Evolutionary conservation across 92 coral and sea anemone species (phyloP), one percentile per base, ranked within the genome.

Genomic region (Metridium senile): DNA sequence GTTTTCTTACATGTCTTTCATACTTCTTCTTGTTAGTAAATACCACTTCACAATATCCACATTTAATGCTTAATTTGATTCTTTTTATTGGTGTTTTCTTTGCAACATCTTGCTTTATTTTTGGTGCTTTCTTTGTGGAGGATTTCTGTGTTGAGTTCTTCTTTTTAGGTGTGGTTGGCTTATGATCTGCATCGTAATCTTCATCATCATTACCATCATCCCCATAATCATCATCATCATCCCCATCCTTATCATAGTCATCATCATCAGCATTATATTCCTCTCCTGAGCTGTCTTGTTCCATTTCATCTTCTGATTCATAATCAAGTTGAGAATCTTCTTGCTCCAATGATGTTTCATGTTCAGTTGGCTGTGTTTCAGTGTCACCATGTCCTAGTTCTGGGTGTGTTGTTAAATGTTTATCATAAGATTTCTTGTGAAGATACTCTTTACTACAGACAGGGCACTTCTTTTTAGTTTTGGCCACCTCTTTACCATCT

Each of bases 1-100:
- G 69, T 23, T 29, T 30, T 63, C 45, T 63, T 1, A 63, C 45
- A 63, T 63, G 69, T 29, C 21, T 63, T 63, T 63, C 20, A 19
- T 28, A 63, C 27, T 28, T 28, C 2, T 10, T 16, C 13, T 16
- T 63, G 45, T 63, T 20, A 28, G 69, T 63, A 28, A 63, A 63
- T 10, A 28, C 23, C 45, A 27, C 20, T 29, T 28, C 21, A 20
- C 69, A 63, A 13, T 28, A 20, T 31, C 1, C 6, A 30, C 69
- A 63, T 18, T 28, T 3, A n/a, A 1, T 1, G 10, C 7, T 23
- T 7, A 26, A 26, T n/a, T 22, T 22, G 3, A 19, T 4, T 59
- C 65, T 59, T 13, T 39, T 39, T 39, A 4, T 39, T 39, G 13
- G 8, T 39, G 49, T 30, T 63, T 63, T 11, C 69, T 11, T 63